phyloP scores from a whole-genome alignment of 2,797 vertebrate species.

The Epinephelus malabaricus region DNA sequence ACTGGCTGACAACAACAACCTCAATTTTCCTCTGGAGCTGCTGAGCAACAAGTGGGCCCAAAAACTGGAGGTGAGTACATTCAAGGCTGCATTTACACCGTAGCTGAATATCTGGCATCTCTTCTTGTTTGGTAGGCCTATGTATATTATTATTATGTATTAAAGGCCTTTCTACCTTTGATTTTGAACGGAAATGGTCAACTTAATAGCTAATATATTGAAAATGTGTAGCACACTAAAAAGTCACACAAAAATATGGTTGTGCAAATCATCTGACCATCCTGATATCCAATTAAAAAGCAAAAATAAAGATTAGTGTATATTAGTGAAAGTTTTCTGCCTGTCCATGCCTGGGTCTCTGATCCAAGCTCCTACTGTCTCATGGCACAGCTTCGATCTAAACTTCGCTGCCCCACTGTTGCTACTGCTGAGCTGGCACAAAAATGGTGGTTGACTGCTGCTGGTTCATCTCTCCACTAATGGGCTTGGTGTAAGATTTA shows the following conservation, averaged over 20 bases:
- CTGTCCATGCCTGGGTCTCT: constrained; percentile 15
- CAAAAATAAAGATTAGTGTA: not conserved
- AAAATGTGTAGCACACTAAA: not conserved
- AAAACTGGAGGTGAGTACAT: constrained; percentile 92
- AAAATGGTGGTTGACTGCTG: constrained; percentile 45
- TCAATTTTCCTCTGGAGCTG: constrained; percentile 95
- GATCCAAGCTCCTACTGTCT: constrained; percentile 41
- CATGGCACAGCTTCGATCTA: constrained; percentile 55
- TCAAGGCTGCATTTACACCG: not conserved
- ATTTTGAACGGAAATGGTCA: not conserved
- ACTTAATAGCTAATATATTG: not conserved
- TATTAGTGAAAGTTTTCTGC: not conserved
- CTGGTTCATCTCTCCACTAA: constrained; percentile 64
- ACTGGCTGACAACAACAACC: constrained; percentile 96
- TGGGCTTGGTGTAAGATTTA: constrained; percentile 64
- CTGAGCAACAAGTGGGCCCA: constrained; percentile 96
- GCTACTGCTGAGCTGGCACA: constrained; percentile 68
- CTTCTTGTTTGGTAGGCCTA: no score
- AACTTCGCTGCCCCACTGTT: constrained; percentile 49
- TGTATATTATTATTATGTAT: no score
- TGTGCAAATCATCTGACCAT: not conserved
- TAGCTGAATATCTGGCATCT: no score
- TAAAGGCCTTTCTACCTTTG: not conserved
- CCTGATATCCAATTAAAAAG: not conserved
- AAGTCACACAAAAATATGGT: not conserved